Percentiles rank a stretch among this genome's conserved stretches.
Evolutionary conservation across 1,140 invertebrate genomes (phyloP).

Genomic region (Amphibalanus amphitrite): DNA sequence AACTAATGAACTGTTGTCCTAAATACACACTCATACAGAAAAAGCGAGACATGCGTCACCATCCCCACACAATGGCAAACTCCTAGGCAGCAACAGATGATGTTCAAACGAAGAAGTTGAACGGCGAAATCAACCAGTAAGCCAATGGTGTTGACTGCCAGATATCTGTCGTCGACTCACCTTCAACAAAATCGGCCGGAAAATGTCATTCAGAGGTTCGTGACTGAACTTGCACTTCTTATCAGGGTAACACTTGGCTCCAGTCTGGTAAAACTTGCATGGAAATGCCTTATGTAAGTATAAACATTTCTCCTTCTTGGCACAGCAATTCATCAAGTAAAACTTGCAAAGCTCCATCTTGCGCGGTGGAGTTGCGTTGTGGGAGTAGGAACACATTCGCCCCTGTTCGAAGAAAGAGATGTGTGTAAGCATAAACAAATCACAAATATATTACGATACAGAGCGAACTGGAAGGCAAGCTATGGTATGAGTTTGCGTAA

Average conservation of each 20-base stretch:
- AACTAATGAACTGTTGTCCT: neutral
- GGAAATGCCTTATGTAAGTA: slow-evolving; percentile 96
- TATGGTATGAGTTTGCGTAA: too few relatives aligned
- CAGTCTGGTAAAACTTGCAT: slow-evolving; percentile 92
- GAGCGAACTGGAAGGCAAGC: too few relatives aligned
- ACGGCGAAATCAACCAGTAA: too few relatives aligned
- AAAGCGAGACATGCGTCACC: neutral
- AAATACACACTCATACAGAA: neutral
- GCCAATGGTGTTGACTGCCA: too few relatives aligned
- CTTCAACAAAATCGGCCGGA: slow-evolving; percentile 33
- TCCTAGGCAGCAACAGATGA: slow-evolving; percentile 33
- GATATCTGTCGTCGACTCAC: too few relatives aligned
- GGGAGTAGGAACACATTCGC: slow-evolving; percentile 65
- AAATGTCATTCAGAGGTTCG: slow-evolving; percentile 55
- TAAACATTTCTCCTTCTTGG: slow-evolving; percentile 83
- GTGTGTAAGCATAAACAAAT: neutral
- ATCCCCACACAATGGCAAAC: too few relatives aligned
- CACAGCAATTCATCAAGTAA: slow-evolving; percentile 87
- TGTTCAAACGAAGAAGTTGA: slow-evolving; percentile 55
- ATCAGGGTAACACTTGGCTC: slow-evolving; percentile 56
- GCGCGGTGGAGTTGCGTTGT: slow-evolving; percentile 56
- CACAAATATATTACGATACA: too few relatives aligned
- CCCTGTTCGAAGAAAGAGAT: slow-evolving; percentile 31
- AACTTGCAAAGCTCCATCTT: slow-evolving; percentile 94
- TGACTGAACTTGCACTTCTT: slow-evolving; percentile 90